Percentiles rank a stretch among this genome's conserved stretches.
Conservation (phyloP, 2,888 invertebrate species). For the Trichogramma dendrolimi region DNA sequence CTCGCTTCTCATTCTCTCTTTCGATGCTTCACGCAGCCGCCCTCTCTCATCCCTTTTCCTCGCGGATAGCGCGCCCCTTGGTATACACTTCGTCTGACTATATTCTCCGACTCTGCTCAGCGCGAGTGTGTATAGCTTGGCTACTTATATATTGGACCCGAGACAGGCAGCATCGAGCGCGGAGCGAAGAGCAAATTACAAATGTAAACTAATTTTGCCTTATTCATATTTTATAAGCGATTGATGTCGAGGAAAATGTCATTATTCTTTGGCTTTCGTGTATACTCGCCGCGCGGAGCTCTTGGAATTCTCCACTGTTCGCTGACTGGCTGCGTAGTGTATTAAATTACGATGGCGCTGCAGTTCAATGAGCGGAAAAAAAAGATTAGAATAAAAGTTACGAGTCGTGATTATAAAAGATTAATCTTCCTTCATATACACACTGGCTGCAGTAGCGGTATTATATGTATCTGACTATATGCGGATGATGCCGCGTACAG, state of each 20-base stretch:
- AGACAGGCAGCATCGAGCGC: conserved; percentile 26
- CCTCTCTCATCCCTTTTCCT: conserved; percentile 20
- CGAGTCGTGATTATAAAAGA: conserved; percentile 1
- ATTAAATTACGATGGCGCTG: not conserved
- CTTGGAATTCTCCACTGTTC: not conserved
- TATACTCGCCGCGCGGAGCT: too few species aligned
- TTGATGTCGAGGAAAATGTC: too few species aligned
- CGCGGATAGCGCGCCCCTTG: conserved; percentile 36
- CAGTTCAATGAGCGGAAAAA: too few species aligned
- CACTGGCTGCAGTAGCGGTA: too few species aligned
- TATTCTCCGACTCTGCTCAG: conserved; percentile 42
- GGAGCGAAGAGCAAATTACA: conserved; percentile 4
- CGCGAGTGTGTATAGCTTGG: conserved; percentile 34
- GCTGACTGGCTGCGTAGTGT: not conserved
- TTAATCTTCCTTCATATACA: conserved; percentile 1
- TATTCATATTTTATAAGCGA: not conserved
- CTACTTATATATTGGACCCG: conserved; percentile 40
- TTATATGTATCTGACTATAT: too few species aligned
- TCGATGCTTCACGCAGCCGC: conserved; percentile 29
- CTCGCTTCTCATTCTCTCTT: conserved; percentile 26
- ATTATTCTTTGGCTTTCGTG: too few species aligned
- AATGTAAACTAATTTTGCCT: conserved; percentile 1
- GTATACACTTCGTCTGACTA: not conserved
- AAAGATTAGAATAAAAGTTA: too few species aligned
- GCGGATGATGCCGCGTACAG: too few species aligned